Base-by-base conservation (phyloP, 2,888 invertebrate species). In the Drosophila subquinaria region DNA sequence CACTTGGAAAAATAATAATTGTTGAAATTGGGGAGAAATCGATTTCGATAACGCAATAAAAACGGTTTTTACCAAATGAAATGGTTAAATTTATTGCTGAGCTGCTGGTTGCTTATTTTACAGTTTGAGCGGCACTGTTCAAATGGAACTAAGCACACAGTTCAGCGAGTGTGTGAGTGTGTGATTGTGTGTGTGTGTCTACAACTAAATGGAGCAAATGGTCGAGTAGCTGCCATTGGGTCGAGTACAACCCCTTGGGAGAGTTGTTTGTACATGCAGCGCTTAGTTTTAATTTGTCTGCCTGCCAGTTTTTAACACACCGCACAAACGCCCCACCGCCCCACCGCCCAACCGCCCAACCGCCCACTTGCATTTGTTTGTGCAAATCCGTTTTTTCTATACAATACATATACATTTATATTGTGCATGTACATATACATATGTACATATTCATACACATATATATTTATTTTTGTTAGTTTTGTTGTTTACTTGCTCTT, bases 231-330 rank as follows among this genome's bases (percentile, higher is more conserved):
- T 81, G 78, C 65, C 79, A 83, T 79, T 79, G 84, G 84, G 82
- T 87, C 79, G 87, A 84, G 85, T 79, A 67, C 30, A 15, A 36
- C 20, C 65, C 17, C 30, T 17, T 50, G 64, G 67, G 75, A 59
- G 35, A 59, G 51, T 73, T 88, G 84, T 82, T 82, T 88, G 83
- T 74, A 70, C 76, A 76, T 82, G 76, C 62, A 84, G 76, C 88
- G 84, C 86, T 84, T 88, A 88, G 88, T 84, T 84, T 88, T 86
- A 84, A 84, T 84, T 86, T 86, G 88, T 82, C 88, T 84, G 81
- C 81, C 73, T 69, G 82, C 45, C 80, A 71, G 73, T 79, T 85
- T 85, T 79, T 52, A 69, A 67, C 42, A 60, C 33, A 15, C 48
- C 45, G 20, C 35, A 23, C 35, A 43, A 20, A 11, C 36, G 5